Evolutionary conservation across 1,140 invertebrate species (phyloP).

Genomic region (Orussus abietinus): DNA sequence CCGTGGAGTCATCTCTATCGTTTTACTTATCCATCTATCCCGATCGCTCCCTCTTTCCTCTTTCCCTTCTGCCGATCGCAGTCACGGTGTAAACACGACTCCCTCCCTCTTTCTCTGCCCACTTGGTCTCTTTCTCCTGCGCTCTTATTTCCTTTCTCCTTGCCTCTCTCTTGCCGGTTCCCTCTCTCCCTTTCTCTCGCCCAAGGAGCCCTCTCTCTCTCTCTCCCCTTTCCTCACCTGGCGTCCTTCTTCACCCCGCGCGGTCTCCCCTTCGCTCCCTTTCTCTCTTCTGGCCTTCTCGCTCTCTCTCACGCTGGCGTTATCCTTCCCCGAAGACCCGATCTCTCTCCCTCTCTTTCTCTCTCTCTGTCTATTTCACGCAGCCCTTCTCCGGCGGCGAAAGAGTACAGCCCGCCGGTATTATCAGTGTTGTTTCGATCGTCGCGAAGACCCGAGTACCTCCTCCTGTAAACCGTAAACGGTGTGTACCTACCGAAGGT

Average conservation of each 20-base stretch:
- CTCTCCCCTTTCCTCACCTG: neutral
- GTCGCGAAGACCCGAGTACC: conserved; percentile 19
- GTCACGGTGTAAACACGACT: conserved; percentile 9
- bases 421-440: conserved; percentile 26
- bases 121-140: conserved; percentile 10
- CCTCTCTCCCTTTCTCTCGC: neutral
- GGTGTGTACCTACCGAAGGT: too few relatives aligned
- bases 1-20: conserved; percentile 7
- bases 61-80: neutral
- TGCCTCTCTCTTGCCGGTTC: conserved; percentile 9
- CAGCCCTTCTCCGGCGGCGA: conserved; percentile 10
- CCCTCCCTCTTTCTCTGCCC: conserved; percentile 4
- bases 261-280: too few relatives aligned
- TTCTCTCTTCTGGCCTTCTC: too few relatives aligned
- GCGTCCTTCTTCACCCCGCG: neutral
- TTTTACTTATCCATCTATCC: conserved; percentile 7
- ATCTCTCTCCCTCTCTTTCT: neutral
- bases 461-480: too few relatives aligned
- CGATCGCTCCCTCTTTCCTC: neutral
- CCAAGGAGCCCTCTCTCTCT: conserved; percentile 10
- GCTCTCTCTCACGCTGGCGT: neutral
- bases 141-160: conserved; percentile 14
- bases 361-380: conserved; percentile 5
- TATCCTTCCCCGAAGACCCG: neutral
- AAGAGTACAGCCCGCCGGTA: conserved; percentile 8